Percentiles rank a stretch among this genome's conserved stretches.
phyloP scores from a whole-genome alignment of 2,888 invertebrate species.

The Netelia melanura region DNA sequence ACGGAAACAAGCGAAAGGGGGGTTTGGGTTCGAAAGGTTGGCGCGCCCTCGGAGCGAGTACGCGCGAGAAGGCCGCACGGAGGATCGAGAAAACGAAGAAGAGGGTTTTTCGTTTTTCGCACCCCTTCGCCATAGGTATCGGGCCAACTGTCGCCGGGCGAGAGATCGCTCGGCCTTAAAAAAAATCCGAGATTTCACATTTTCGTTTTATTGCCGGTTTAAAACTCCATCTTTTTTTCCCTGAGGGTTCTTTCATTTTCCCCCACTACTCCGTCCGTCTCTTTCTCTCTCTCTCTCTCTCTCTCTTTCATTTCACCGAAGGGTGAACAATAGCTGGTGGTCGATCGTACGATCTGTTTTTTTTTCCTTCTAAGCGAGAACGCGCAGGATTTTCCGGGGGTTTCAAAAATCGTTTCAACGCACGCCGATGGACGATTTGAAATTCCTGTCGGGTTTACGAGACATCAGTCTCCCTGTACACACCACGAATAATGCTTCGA shows the following conservation, averaged over 20 bases:
- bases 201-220: slow-evolving; percentile 84
- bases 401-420: slow-evolving; percentile 80
- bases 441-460: slow-evolving; percentile 80
- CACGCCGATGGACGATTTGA: slow-evolving; percentile 73
- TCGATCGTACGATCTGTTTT: slow-evolving; percentile 1
- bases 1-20: slow-evolving; percentile 73
- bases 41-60: slow-evolving; percentile 3
- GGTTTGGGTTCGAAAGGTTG: slow-evolving; percentile 67
- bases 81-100: slow-evolving; percentile 37
- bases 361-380: slow-evolving; percentile 57
- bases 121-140: slow-evolving; percentile 78
- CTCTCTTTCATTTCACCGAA: neutral
- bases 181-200: slow-evolving; percentile 81
- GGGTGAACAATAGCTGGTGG: neutral
- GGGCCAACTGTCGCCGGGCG: slow-evolving; percentile 82
- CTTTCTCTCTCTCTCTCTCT: no score
- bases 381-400: slow-evolving; percentile 68
- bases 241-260: slow-evolving; percentile 31
- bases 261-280: neutral
- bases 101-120: slow-evolving; percentile 40
- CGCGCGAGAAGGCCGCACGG: neutral
- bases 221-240: slow-evolving; percentile 81
- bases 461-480: slow-evolving; percentile 77
- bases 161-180: slow-evolving; percentile 74
- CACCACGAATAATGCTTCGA: slow-evolving; percentile 44